These are phyloP conservation scores for Limanda limanda DNA, from an alignment of 2,113 vertebrate species.

Conservation along the genomic window DNA sequence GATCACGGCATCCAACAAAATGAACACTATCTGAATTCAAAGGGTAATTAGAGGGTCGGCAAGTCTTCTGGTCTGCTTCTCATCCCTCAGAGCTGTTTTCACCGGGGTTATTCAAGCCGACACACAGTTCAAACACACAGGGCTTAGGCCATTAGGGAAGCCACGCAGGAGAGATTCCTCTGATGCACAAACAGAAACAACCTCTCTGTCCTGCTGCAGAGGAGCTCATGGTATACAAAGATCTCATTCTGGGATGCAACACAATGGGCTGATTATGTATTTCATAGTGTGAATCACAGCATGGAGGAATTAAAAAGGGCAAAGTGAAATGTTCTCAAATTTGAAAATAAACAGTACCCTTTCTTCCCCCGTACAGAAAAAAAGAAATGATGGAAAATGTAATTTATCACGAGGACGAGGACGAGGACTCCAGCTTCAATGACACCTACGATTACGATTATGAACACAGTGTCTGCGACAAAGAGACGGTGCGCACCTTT, in stretches of 20 bases:
- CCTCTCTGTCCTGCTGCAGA: too few species aligned
- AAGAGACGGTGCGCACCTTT: slow-evolving; percentile 88
- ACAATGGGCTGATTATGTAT: neutral
- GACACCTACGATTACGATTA: slow-evolving; percentile 80
- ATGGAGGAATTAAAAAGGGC: neutral
- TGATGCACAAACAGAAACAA: slow-evolving; percentile 9
- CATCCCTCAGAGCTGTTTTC: neutral
- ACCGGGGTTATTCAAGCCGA: slow-evolving; percentile 15
- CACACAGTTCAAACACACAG: slow-evolving; percentile 18
- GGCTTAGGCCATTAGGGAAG: slow-evolving; percentile 46
- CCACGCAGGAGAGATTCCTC: slow-evolving; percentile 47
- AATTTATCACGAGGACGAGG: slow-evolving; percentile 31
- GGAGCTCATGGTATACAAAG: too few species aligned
- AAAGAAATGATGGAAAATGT: slow-evolving; percentile 74
- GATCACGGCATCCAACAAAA: neutral
- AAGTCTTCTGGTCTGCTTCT: neutral
- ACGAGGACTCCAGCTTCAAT: slow-evolving; percentile 39
- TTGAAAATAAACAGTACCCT: neutral
- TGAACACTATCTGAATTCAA: slow-evolving; percentile 15
- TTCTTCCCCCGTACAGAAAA: slow-evolving; percentile 21
- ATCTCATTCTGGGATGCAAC: neutral
- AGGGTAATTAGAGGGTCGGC: neutral
- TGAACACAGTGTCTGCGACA: slow-evolving; percentile 88
- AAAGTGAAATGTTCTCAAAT: neutral
- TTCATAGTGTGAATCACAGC: neutral